Conservation (phyloP, 2,888 invertebrate species). For the Abrostola tripartita region DNA sequence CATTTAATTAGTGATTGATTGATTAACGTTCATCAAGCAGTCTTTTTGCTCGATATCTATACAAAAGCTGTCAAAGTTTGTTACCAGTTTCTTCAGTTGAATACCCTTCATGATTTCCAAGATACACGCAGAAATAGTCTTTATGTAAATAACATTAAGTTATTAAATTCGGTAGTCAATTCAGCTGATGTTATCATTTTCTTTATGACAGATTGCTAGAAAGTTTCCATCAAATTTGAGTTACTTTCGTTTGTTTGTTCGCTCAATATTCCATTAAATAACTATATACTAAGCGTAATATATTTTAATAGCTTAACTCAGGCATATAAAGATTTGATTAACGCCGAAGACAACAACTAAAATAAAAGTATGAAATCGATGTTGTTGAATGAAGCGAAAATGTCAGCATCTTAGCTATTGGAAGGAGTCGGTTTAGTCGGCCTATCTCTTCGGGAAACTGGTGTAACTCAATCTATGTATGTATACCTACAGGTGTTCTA, state of each 20-base stretch:
- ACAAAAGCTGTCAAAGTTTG: conserved; percentile 67
- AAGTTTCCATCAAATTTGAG: conserved; percentile 55
- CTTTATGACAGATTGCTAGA: conserved; percentile 53
- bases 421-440: too few species aligned
- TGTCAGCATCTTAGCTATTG: too few species aligned
- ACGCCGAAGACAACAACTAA: too few species aligned
- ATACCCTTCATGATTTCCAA: conserved; percentile 32
- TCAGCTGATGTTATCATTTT: conserved; percentile 43
- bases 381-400: too few species aligned
- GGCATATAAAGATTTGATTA: neutral
- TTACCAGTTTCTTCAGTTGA: conserved; percentile 52
- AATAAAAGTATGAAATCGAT: too few species aligned
- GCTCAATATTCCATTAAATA: conserved; percentile 28
- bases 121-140: conserved; percentile 5
- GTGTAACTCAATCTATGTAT: too few species aligned
- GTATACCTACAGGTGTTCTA: too few species aligned
- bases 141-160: rapidly evolving
- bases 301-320: conserved; percentile 27
- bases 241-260: conserved; percentile 50
- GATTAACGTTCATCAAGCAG: conserved; percentile 63
- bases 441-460: too few species aligned
- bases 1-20: conserved; percentile 62
- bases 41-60: conserved; percentile 56
- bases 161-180: conserved; percentile 7
- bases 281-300: conserved; percentile 12